These are phyloP conservation scores for Neoniphon sammara DNA, from an alignment of 2,797 vertebrate species.

Conservation along the genomic window DNA sequence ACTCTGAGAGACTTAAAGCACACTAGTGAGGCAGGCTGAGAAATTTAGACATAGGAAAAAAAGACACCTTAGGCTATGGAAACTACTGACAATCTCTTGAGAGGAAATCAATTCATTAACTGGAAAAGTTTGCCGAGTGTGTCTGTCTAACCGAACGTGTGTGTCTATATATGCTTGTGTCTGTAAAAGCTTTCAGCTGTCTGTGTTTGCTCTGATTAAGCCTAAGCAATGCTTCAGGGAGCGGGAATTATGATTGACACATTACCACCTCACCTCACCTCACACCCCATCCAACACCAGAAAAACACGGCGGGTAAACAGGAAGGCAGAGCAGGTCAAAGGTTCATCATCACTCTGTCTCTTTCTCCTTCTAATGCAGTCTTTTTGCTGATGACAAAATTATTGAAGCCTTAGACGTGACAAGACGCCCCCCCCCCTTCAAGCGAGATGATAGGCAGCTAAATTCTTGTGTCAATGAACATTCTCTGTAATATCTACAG, in stretches of 20 bases:
- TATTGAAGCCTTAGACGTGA: too few relatives aligned
- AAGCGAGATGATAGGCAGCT: too few relatives aligned
- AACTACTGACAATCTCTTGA: neutral
- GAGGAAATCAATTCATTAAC: slow-evolving; percentile 17
- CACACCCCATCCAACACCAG: too few relatives aligned
- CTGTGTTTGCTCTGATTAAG: neutral
- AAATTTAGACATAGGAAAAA: slow-evolving; percentile 4
- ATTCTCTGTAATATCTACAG: too few relatives aligned
- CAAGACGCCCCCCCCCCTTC: too few relatives aligned
- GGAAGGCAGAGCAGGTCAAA: too few relatives aligned
- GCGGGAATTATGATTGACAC: slow-evolving; percentile 13
- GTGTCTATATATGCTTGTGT: neutral
- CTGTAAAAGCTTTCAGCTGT: neutral
- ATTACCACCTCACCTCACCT: slow-evolving; percentile 1
- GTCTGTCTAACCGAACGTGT: neutral
- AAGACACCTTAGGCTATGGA: neutral
- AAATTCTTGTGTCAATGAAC: too few relatives aligned
- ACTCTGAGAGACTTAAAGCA: neutral
- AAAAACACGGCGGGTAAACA: too few relatives aligned
- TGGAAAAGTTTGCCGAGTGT: slow-evolving; percentile 11
- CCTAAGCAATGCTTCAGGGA: neutral
- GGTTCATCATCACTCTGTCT: too few relatives aligned
- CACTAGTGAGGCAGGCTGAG: neutral
- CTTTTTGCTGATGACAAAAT: too few relatives aligned
- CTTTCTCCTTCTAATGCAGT: too few relatives aligned